phyloP scores from a whole-genome alignment of 2,113 vertebrate genomes.

The Aphyosemion australe region DNA sequence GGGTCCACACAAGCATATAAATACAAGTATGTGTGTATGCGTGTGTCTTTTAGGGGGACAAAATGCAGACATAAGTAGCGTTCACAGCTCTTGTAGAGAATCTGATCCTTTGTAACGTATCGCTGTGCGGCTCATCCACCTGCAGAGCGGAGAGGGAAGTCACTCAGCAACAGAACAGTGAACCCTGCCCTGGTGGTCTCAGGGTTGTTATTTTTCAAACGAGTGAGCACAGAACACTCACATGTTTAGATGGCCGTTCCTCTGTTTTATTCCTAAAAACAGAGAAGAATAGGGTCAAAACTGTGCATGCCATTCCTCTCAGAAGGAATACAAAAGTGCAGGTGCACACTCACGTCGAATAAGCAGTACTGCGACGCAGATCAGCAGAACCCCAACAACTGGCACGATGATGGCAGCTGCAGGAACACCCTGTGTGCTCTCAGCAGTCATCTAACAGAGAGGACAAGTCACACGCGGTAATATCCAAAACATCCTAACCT shows the following conservation, averaged over 20 bases:
- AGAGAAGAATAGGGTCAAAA: slow-evolving; percentile 3
- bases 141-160: slow-evolving; percentile 17
- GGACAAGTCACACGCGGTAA: not conserved
- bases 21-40: not conserved
- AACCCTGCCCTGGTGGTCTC: not conserved
- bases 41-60: not conserved
- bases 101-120: slow-evolving; percentile 40
- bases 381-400: slow-evolving; percentile 45
- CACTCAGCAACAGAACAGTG: not conserved
- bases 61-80: not conserved
- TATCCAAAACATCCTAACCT: not conserved
- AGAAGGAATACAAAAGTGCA: not conserved
- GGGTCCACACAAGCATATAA: too few species aligned
- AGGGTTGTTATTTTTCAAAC: not conserved
- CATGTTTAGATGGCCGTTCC: slow-evolving; percentile 48
- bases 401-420: slow-evolving; percentile 54
- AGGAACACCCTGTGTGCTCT: slow-evolving; percentile 13
- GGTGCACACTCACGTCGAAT: slow-evolving; percentile 61
- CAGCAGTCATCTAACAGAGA: slow-evolving; percentile 28
- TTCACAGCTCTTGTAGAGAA: slow-evolving; percentile 61
- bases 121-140: slow-evolving; percentile 36
- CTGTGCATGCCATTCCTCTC: not conserved
- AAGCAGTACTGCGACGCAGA: slow-evolving; percentile 9
- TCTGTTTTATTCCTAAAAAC: slow-evolving; percentile 51
- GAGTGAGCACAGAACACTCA: slow-evolving; percentile 42